These are phyloP conservation scores for Ficedula albicollis DNA, from an alignment of 2,797 vertebrate genomes.

Conservation along the genomic window DNA sequence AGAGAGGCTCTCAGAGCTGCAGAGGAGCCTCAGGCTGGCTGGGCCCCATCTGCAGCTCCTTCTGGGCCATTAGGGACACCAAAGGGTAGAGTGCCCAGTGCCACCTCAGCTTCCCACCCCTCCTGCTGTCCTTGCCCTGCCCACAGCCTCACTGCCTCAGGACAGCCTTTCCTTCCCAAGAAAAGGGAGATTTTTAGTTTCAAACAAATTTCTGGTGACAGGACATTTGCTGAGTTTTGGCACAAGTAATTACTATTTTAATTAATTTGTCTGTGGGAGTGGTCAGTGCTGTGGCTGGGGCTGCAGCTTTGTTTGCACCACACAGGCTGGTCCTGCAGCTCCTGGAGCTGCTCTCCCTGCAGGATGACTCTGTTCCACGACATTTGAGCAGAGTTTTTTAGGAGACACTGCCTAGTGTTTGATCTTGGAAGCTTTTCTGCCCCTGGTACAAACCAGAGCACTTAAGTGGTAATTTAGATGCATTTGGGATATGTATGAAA, in stretches of 20 bases:
- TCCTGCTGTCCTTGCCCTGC: neutral
- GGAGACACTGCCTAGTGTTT: neutral
- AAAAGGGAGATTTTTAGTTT: neutral
- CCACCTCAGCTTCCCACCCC: neutral
- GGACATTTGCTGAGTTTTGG: neutral
- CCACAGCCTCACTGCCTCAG: neutral
- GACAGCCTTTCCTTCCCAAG: fast-evolving
- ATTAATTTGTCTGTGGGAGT: fast-evolving
- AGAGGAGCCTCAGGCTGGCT: neutral
- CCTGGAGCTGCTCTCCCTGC: neutral
- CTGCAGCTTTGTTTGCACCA: neutral
- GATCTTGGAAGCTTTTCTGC: neutral
- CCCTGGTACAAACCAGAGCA: neutral
- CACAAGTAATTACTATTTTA: neutral
- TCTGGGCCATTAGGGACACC: neutral
- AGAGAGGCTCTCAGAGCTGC: neutral
- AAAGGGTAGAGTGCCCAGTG: fast-evolving
- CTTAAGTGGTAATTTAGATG: neutral
- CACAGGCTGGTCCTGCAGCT: neutral
- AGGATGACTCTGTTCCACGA: neutral
- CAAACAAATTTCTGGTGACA: neutral
- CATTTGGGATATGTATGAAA: neutral
- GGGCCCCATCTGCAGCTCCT: neutral
- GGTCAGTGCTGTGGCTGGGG: neutral
- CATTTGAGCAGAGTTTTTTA: neutral